Conservation (phyloP, 2,113 vertebrate genomes). For the Ptilonorhynchus violaceus region DNA sequence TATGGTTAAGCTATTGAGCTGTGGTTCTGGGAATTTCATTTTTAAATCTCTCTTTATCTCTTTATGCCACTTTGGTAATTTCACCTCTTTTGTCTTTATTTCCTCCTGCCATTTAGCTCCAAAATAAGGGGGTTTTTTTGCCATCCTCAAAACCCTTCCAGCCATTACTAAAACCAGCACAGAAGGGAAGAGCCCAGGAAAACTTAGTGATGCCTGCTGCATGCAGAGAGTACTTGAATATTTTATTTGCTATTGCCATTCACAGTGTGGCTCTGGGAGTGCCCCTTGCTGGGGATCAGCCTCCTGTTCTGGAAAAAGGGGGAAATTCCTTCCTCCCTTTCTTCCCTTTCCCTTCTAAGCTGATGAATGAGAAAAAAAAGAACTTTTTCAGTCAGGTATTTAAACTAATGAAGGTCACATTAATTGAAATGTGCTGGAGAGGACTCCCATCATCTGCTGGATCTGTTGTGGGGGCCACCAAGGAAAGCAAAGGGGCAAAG, state of each 20-base stretch:
- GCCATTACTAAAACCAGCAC: background rate
- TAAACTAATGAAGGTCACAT: background rate
- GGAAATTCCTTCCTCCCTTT: background rate
- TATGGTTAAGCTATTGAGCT: background rate
- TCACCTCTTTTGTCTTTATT: background rate
- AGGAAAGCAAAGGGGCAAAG: background rate
- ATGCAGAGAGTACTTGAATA: background rate
- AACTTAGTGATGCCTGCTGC: background rate
- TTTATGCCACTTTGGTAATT: background rate
- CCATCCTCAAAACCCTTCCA: background rate
- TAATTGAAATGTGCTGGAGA: background rate
- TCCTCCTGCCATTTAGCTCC: background rate
- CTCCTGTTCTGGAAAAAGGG: background rate
- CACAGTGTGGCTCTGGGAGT: background rate
- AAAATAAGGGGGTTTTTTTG: fast-evolving
- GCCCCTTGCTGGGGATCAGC: background rate
- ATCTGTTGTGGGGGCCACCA: background rate
- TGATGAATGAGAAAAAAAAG: background rate
- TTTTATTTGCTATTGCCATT: background rate
- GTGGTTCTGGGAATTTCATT: background rate
- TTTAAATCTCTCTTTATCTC: background rate
- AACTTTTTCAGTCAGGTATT: background rate
- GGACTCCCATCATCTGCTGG: background rate
- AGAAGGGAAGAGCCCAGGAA: background rate
- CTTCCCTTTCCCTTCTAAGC: background rate